phyloP scores from a whole-genome alignment of 2,888 invertebrate species.

The Prosopocoilus inquinatus region DNA sequence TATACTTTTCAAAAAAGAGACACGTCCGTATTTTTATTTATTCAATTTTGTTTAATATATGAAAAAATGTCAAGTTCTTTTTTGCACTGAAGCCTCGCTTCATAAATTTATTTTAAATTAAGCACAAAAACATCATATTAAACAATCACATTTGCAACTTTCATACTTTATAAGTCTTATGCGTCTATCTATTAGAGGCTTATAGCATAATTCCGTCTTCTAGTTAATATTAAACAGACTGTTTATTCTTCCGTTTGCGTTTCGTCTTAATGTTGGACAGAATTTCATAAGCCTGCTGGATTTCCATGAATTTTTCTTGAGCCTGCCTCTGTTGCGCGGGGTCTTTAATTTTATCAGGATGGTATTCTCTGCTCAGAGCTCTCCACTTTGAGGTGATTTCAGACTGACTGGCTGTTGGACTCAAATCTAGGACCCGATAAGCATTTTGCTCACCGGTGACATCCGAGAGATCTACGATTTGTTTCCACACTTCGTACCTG shows the following conservation, averaged over 20 bases:
- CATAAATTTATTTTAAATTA: too few relatives aligned
- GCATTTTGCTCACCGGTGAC: slow-evolving; percentile 90
- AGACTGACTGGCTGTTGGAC: slow-evolving; percentile 77
- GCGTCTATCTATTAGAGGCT: too few relatives aligned
- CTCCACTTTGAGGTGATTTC: slow-evolving; percentile 84
- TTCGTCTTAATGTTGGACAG: slow-evolving; percentile 80
- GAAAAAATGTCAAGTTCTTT: too few relatives aligned
- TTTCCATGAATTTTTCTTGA: slow-evolving; percentile 87
- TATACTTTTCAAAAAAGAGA: too few relatives aligned
- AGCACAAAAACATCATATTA: too few relatives aligned
- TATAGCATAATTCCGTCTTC: too few relatives aligned
- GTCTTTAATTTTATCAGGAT: slow-evolving; percentile 89
- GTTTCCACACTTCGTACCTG: slow-evolving; percentile 75
- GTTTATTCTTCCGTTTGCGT: slow-evolving; percentile 71
- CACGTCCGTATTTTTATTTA: too few relatives aligned
- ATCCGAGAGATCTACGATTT: slow-evolving; percentile 82
- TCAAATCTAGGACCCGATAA: slow-evolving; percentile 76
- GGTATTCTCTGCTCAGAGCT: slow-evolving; percentile 77
- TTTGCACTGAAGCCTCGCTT: too few relatives aligned
- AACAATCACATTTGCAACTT: too few relatives aligned
- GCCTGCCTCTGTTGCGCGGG: slow-evolving; percentile 65
- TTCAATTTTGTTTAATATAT: too few relatives aligned
- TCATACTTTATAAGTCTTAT: too few relatives aligned
- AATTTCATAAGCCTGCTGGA: slow-evolving; percentile 89
- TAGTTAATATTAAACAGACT: slow-evolving; percentile 46